These are phyloP conservation scores for Prunella fulvescens DNA, from an alignment of 2,113 vertebrate species.

Conservation along the genomic window DNA sequence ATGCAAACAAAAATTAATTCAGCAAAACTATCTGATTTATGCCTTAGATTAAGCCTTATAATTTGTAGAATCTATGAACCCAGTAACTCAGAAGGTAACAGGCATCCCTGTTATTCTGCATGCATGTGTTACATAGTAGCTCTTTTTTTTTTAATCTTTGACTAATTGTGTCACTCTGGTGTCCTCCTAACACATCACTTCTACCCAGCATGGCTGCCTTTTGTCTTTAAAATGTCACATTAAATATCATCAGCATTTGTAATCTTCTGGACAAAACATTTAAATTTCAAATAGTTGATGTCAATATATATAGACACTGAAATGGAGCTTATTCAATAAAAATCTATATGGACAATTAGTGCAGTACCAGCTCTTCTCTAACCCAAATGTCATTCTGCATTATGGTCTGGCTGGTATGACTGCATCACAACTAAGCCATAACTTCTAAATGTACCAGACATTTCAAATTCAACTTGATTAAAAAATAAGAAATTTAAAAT, in stretches of 20 bases:
- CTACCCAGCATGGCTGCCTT: background rate
- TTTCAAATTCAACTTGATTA: background rate
- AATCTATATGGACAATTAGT: conserved; percentile 22
- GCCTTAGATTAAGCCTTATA: background rate
- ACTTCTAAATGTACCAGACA: background rate
- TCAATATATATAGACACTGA: background rate
- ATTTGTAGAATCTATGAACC: background rate
- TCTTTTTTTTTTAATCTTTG: background rate
- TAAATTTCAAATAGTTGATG: background rate
- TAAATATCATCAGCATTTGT: background rate
- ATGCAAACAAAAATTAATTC: background rate
- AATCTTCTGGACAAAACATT: background rate
- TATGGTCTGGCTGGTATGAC: background rate
- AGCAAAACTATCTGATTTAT: background rate
- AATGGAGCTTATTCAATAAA: background rate
- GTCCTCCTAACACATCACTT: background rate
- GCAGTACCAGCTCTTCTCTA: conserved; percentile 16
- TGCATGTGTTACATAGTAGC: background rate
- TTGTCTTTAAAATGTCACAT: background rate
- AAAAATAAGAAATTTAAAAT: rapidly evolving
- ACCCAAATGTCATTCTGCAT: background rate
- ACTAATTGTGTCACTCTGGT: background rate
- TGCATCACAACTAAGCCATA: background rate
- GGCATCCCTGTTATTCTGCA: background rate
- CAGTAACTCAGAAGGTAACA: background rate